Evolutionary conservation across 2,113 vertebrate genomes (phyloP), one percentile per base, ranked within the genome.

Genomic region (Casuarius casuarius): DNA sequence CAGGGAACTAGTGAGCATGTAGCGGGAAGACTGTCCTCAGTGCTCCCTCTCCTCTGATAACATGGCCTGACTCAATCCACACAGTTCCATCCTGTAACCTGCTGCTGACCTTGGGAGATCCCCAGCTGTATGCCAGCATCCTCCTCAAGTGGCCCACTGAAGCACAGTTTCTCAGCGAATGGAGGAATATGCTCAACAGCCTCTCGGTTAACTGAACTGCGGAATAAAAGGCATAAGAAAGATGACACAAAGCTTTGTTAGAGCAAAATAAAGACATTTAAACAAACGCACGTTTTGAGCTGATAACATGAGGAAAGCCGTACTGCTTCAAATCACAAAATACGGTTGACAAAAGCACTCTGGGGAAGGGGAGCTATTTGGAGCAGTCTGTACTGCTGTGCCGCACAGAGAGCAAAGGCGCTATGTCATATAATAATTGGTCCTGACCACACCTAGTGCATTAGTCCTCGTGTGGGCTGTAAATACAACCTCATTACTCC

Each of bases 391-490:
- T 48, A 7, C 38, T 59, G 89, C 82, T 15, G 44, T 8, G 80
- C 91, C 12, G 94, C 95, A 82, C 88, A 4, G 35, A 38, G 88
- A 92, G 92, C 84, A 90, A 90, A 49, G 97, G 88, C 80, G 92
- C 95, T 97, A 68, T 90, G 81, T 94, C 90, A 72, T 96, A 72
- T 79, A 87, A 92, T 91, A 95, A 96, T 74, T 88, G 91, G 97
- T 94, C 95, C 87, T 97, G 98, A 98, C 99, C 98, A 99, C 99
- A 99, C 99, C 99, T 99, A 98, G 98, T 95, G 97, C 97, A 96
- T 95, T 96, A 98, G 97, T 66, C 96, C 97, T 95, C 72, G 13
- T 70, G 96, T 87, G 96, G 96, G 96, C 97, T 96, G 95, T 94
- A 96, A 85, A 95, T 90, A 94, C 89, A 89, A 73, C 85, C 91